Percentiles rank a stretch among this genome's conserved stretches.
Conservation (phyloP, 2,797 vertebrate genomes). For the Bucorvus abyssinicus region DNA sequence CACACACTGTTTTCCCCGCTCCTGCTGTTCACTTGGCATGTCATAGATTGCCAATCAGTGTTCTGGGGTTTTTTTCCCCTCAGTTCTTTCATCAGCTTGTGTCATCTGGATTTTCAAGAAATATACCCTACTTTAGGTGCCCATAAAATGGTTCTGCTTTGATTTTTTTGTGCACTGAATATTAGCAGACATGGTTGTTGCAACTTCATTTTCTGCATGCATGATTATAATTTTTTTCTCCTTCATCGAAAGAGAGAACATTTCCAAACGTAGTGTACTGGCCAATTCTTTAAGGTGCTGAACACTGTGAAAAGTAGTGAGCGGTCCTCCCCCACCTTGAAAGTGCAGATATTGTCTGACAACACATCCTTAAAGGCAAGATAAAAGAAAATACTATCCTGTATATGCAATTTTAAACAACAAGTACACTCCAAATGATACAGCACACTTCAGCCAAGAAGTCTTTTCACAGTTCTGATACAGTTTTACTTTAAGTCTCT, state of each 20-base stretch:
- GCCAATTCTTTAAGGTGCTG: background rate
- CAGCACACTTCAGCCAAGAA: background rate
- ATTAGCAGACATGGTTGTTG: background rate
- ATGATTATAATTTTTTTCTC: background rate
- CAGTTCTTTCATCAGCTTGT: background rate
- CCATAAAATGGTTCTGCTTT: background rate
- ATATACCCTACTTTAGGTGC: background rate
- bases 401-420: background rate
- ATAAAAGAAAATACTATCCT: background rate
- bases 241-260: background rate
- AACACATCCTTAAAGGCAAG: background rate
- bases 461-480: background rate
- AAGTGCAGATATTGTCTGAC: background rate
- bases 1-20: background rate
- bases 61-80: background rate
- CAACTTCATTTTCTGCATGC: background rate
- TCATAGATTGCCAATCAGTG: conserved; percentile 3
- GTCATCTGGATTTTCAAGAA: background rate
- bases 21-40: background rate
- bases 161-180: background rate
- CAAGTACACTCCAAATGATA: background rate
- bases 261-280: background rate
- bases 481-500: background rate
- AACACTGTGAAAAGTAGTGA: background rate
- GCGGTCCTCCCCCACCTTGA: background rate